These are phyloP conservation scores for Brachyrhaphis roseni DNA, from an alignment of 2,797 vertebrate species.

Conservation along the genomic window DNA sequence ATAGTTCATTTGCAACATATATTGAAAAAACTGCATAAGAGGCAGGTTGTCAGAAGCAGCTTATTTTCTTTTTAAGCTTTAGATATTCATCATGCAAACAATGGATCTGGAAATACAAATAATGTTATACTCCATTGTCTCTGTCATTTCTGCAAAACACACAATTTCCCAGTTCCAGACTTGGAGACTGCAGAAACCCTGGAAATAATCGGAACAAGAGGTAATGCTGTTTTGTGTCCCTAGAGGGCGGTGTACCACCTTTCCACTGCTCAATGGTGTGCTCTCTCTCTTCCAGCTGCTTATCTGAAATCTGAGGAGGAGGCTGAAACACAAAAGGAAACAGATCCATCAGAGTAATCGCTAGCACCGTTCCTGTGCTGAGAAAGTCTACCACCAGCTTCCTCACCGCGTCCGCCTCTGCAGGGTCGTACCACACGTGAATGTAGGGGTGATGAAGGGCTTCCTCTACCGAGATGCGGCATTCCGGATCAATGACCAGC, in stretches of 20 bases:
- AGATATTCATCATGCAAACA: not conserved
- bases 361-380: conserved; percentile 6
- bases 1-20: not conserved
- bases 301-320: conserved; percentile 96
- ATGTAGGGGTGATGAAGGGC: conserved; percentile 96
- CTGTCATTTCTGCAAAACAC: not conserved
- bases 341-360: conserved; percentile 26
- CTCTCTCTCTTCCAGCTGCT: conserved; percentile 95
- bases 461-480: conserved; percentile 95
- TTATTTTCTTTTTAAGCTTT: not conserved
- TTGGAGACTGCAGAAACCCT: not conserved
- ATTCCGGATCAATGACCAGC: conserved; percentile 96
- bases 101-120: not conserved
- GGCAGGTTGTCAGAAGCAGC: not conserved
- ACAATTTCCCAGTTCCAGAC: not conserved
- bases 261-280: conserved; percentile 98
- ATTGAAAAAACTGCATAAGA: not conserved
- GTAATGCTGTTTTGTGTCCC: conserved; percentile 26
- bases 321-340: conserved; percentile 80
- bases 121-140: not conserved
- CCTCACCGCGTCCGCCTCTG: conserved; percentile 95
- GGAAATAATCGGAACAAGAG: conserved; percentile 1
- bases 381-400: not conserved
- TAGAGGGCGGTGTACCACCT: conserved; percentile 83
- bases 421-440: conserved; percentile 95